phyloP scores from a whole-genome alignment of 2,113 vertebrate genomes.

The Sceloporus tristichus region DNA sequence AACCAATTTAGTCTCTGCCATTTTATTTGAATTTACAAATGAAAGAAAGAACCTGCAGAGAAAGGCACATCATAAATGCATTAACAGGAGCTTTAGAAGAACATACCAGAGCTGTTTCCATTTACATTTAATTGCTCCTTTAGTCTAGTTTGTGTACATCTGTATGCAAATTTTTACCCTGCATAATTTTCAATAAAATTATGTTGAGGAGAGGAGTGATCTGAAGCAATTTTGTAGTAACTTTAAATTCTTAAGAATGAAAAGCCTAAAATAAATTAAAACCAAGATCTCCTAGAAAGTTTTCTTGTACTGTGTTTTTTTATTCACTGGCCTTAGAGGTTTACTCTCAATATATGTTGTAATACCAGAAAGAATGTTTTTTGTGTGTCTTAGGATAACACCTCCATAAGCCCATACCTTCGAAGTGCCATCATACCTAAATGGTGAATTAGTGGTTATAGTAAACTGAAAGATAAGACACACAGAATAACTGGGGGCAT shows the following conservation, averaged over 20 bases:
- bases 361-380: background rate
- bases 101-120: conserved; percentile 17
- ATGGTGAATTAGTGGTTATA: background rate
- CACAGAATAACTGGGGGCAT: background rate
- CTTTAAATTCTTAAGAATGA: conserved; percentile 27
- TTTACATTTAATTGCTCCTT: conserved; percentile 21
- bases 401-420: background rate
- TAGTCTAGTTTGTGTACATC: background rate
- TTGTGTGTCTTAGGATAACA: background rate
- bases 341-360: background rate
- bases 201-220: background rate
- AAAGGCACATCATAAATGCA: conserved; percentile 7
- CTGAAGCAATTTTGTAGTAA: conserved; percentile 28
- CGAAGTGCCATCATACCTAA: background rate
- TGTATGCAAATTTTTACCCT: background rate
- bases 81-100: conserved; percentile 40
- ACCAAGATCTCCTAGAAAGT: conserved; percentile 4
- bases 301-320: background rate
- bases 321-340: background rate
- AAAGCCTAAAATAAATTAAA: conserved; percentile 13
- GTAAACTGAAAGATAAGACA: background rate
- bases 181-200: rapidly evolving
- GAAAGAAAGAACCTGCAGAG: conserved; percentile 15
- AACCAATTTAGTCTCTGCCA: conserved; percentile 27
- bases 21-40: conserved; percentile 42